Percentiles rank a stretch among this genome's conserved stretches.
These are phyloP conservation scores for Brenthis hecate DNA, from an alignment of 2,888 invertebrate species.

Conservation along the genomic window DNA sequence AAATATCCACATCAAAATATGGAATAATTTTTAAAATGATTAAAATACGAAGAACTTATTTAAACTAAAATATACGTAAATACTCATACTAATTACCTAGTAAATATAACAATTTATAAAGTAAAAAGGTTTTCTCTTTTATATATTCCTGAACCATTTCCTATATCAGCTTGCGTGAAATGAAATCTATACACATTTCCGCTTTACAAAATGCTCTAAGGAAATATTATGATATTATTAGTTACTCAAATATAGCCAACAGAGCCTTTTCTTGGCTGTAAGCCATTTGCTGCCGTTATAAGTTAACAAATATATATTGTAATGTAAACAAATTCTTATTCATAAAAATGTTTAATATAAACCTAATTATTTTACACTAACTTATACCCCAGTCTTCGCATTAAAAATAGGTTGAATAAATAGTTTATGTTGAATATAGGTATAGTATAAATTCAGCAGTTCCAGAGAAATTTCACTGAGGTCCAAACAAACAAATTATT, in stretches of 20 bases:
- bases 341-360: no score
- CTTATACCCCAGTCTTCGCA: no score
- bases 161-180: not conserved
- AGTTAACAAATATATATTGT: not conserved
- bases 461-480: no score
- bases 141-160: not conserved
- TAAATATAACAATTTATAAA: not conserved
- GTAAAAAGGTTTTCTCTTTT: not conserved
- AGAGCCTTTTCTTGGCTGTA: slow-evolving; percentile 11
- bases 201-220: slow-evolving; percentile 5
- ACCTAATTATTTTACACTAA: no score
- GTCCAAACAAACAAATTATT: no score
- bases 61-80: not conserved
- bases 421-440: no score
- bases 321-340: slow-evolving; percentile 9
- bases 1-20: no score
- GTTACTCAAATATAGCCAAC: slow-evolving; percentile 14
- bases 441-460: no score
- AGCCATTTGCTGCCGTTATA: slow-evolving; percentile 6
- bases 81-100: not conserved
- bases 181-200: slow-evolving; percentile 4
- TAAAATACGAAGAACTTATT: no score
- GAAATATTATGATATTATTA: slow-evolving; percentile 16
- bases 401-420: no score
- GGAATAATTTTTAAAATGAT: no score